phyloP scores from a whole-genome alignment of 2,113 vertebrate species.

The Sterna hirundo region DNA sequence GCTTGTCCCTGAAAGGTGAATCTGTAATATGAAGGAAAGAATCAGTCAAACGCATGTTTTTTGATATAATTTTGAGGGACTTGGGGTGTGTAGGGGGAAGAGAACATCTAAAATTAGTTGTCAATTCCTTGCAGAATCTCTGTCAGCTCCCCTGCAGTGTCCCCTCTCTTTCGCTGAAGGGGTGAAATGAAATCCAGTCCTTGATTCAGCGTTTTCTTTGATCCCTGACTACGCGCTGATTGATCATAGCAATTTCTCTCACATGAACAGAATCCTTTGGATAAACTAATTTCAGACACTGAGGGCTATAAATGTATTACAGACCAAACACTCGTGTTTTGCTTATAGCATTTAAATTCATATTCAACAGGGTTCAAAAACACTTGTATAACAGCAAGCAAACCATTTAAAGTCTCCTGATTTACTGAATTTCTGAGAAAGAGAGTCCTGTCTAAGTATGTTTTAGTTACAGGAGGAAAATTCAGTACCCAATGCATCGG shows the following conservation, averaged over 20 bases:
- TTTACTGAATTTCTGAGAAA: slow-evolving; percentile 10
- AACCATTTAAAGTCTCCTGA: slow-evolving; percentile 9
- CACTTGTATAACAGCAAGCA: background rate
- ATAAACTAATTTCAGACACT: slow-evolving; percentile 47
- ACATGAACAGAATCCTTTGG: slow-evolving; percentile 50
- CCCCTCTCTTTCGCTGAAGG: background rate
- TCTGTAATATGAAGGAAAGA: background rate
- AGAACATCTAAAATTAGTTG: background rate
- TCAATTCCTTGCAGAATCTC: background rate
- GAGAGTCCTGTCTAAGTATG: background rate
- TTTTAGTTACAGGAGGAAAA: background rate
- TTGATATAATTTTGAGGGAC: background rate
- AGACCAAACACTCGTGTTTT: slow-evolving; percentile 48
- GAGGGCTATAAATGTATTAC: slow-evolving; percentile 13
- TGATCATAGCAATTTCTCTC: slow-evolving; percentile 69
- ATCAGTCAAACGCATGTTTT: background rate
- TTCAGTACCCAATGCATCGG: background rate
- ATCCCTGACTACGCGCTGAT: background rate
- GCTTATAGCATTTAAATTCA: slow-evolving; percentile 45
- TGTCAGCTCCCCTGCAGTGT: background rate
- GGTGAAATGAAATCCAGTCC: slow-evolving; percentile 9
- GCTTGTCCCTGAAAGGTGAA: background rate
- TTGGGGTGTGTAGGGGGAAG: background rate
- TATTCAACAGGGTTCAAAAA: background rate
- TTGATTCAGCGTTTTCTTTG: slow-evolving; percentile 53